phyloP scores from a whole-genome alignment of 1,140 invertebrate species.

The Delia radicum region DNA sequence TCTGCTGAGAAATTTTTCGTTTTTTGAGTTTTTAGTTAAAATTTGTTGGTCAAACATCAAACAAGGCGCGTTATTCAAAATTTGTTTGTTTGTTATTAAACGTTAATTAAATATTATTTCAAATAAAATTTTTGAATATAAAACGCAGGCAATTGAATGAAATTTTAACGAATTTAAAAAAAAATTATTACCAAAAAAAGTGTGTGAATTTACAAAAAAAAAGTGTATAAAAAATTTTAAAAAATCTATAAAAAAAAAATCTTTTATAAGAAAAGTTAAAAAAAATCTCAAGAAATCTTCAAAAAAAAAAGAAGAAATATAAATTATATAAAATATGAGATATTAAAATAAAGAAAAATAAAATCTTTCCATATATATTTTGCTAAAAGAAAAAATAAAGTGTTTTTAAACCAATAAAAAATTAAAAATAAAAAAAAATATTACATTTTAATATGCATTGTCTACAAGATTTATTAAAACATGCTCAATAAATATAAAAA shows the following conservation, averaged over 20 bases:
- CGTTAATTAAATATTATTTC: background rate
- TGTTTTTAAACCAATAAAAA: background rate
- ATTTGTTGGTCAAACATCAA: conserved; percentile 1
- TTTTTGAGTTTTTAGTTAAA: background rate
- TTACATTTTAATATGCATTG: background rate
- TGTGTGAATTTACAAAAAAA: background rate
- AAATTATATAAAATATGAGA: background rate
- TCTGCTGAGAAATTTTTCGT: background rate
- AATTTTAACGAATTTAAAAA: background rate
- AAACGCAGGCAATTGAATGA: background rate
- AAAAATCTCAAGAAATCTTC: too few species aligned
- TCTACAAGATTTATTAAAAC: background rate
- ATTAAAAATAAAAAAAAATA: background rate
- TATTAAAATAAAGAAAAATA: background rate
- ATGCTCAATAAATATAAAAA: background rate
- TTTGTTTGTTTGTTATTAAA: background rate
- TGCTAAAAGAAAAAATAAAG: background rate
- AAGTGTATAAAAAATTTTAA: background rate
- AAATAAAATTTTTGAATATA: background rate
- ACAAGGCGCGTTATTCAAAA: background rate
- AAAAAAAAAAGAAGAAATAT: background rate
- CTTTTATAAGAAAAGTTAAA: too few species aligned
- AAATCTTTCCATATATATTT: background rate
- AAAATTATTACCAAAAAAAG: background rate
- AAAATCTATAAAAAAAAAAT: background rate